phyloP scores from a whole-genome alignment of 2,113 vertebrate genomes.

The Onychorhynchus coronatus region DNA sequence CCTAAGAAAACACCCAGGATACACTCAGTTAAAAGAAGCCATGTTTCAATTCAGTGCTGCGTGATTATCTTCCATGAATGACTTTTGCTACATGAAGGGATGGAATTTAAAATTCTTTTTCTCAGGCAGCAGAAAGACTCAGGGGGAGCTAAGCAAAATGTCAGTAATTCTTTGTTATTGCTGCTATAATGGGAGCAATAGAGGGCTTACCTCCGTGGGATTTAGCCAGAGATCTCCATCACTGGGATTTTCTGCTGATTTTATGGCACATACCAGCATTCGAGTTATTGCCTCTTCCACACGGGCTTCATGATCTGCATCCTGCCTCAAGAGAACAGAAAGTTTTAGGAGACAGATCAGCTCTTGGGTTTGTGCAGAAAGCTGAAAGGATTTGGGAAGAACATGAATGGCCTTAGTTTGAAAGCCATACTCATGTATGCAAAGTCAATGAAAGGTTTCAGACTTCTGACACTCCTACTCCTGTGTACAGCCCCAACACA shows the following conservation, averaged over 20 bases:
- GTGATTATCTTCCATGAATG: background rate
- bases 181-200: background rate
- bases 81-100: background rate
- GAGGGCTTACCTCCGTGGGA: slow-evolving; percentile 86
- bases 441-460: background rate
- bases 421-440: background rate
- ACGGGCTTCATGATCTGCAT: slow-evolving; percentile 83
- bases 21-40: background rate
- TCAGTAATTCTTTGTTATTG: slow-evolving; percentile 7
- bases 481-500: rapidly evolving
- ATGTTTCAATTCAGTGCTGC: background rate
- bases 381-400: background rate
- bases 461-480: background rate
- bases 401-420: background rate
- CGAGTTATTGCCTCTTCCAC: slow-evolving; percentile 89
- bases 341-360: background rate
- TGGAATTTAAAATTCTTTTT: background rate
- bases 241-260: slow-evolving; percentile 73
- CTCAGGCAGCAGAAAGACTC: background rate
- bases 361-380: background rate
- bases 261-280: slow-evolving; percentile 85
- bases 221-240: slow-evolving; percentile 86
- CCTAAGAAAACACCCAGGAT: slow-evolving; percentile 71
- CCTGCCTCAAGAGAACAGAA: slow-evolving; percentile 70
- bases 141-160: slow-evolving; percentile 10